phyloP scores from a whole-genome alignment of 2,888 invertebrate species.

The Sycophila texana region DNA sequence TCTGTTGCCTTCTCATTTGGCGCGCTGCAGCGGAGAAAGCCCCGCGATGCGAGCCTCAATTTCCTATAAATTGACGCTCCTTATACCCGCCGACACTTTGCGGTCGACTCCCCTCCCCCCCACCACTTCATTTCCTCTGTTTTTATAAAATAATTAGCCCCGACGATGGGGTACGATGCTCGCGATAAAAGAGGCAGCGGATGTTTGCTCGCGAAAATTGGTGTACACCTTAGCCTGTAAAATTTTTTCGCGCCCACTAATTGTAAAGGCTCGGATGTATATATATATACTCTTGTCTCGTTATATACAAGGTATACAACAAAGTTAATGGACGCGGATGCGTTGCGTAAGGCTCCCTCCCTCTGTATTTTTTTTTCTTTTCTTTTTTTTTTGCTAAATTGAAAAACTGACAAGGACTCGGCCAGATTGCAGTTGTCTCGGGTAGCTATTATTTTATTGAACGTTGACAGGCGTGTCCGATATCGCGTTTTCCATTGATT shows the following conservation, averaged over 20 bases:
- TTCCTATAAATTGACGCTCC: slow-evolving; percentile 38
- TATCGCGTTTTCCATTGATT: neutral
- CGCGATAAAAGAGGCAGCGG: slow-evolving; percentile 17
- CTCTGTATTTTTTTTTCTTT: neutral
- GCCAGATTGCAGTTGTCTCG: slow-evolving; percentile 1
- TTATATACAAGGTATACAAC: no score
- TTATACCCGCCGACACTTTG: slow-evolving; percentile 22
- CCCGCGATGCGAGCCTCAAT: slow-evolving; percentile 10
- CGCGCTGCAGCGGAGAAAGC: neutral
- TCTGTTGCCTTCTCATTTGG: neutral
- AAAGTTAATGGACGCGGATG: no score
- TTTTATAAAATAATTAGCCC: slow-evolving; percentile 45
- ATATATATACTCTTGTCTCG: no score
- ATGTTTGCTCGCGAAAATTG: slow-evolving; percentile 25
- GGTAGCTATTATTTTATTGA: neutral
- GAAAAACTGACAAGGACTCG: slow-evolving; percentile 8
- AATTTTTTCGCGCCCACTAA: no score
- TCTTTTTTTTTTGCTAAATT: neutral
- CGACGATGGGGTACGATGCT: slow-evolving; percentile 15
- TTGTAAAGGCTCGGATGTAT: no score
- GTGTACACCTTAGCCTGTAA: no score
- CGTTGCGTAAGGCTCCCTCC: no score
- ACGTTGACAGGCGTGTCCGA: neutral
- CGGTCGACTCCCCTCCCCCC: slow-evolving; percentile 11
- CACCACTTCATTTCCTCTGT: slow-evolving; percentile 27